Evolutionary conservation across 2,113 vertebrate genomes (phyloP).

Genomic region (Corythoichthys intestinalis): DNA sequence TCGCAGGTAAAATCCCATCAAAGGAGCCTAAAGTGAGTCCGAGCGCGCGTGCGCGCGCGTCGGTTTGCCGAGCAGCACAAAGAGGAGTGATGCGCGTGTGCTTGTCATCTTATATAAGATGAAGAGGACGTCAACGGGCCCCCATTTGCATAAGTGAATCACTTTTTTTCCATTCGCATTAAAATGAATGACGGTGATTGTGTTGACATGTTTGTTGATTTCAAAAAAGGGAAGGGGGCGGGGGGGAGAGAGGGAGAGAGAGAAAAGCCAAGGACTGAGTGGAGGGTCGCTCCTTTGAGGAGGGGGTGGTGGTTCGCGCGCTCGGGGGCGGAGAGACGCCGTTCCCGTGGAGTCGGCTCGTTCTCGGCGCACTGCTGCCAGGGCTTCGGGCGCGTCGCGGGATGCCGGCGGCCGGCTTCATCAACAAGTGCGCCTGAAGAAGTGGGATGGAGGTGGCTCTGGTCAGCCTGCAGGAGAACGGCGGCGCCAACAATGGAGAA

Average conservation of each 20-base stretch:
- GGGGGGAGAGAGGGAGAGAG: neutral
- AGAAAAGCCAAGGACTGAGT: constrained; percentile 6
- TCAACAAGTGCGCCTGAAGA: constrained; percentile 2
- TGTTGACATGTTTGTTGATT: neutral
- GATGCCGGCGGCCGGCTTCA: neutral
- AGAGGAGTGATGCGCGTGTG: neutral
- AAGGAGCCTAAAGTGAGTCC: neutral
- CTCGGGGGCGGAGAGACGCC: neutral
- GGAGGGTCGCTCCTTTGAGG: neutral
- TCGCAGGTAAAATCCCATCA: neutral
- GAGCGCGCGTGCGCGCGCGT: neutral
- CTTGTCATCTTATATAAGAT: neutral
- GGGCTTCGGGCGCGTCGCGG: neutral
- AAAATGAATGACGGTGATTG: neutral
- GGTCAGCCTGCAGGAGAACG: constrained; percentile 84
- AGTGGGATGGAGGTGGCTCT: constrained; percentile 85
- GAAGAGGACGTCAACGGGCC: neutral
- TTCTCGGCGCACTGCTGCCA: neutral
- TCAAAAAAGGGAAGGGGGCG: neutral
- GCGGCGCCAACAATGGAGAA: constrained; percentile 70
- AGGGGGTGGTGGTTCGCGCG: neutral
- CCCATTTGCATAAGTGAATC: neutral
- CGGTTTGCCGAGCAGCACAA: neutral
- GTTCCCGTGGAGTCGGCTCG: neutral
- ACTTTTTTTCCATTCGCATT: neutral